Evolutionary conservation across 2,797 vertebrate species (phyloP).

Genomic region (Pelodytes ibericus): DNA sequence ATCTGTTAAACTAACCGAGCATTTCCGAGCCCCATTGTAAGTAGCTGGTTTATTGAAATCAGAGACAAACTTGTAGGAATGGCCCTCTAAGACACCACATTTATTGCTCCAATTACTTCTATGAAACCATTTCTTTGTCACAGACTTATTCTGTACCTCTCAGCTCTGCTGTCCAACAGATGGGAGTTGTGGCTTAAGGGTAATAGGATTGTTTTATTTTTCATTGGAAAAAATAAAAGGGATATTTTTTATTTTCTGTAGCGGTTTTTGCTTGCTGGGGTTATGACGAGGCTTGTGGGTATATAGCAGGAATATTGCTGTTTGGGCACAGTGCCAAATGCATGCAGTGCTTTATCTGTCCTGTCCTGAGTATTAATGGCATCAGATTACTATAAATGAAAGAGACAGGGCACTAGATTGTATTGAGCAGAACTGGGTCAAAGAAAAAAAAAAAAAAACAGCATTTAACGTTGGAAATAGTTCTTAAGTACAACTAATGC

Average conservation of each 20-base stretch:
- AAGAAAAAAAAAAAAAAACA: slow-evolving; percentile 20
- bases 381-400: slow-evolving; percentile 50
- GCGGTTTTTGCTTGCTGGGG: slow-evolving; percentile 32
- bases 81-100: slow-evolving; percentile 13
- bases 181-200: slow-evolving; percentile 42
- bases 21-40: slow-evolving; percentile 18
- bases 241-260: slow-evolving; percentile 32
- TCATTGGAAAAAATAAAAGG: slow-evolving; percentile 29
- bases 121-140: slow-evolving; percentile 18
- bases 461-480: neutral
- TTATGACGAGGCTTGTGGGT: slow-evolving; percentile 47
- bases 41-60: slow-evolving; percentile 49
- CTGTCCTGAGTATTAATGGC: slow-evolving; percentile 45
- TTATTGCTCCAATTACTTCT: slow-evolving; percentile 35
- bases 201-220: slow-evolving; percentile 35
- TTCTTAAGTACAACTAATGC: neutral
- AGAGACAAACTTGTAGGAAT: slow-evolving; percentile 44
- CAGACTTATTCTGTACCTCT: neutral
- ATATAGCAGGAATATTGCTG: slow-evolving; percentile 37
- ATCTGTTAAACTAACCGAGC: slow-evolving; percentile 37
- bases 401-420: slow-evolving; percentile 44
- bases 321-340: slow-evolving; percentile 44
- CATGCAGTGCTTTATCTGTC: slow-evolving; percentile 46
- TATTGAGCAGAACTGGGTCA: slow-evolving; percentile 41
- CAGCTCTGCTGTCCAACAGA: slow-evolving; percentile 35